Conservation (phyloP, 2,888 invertebrate species). For the Athrips mouffetella region DNA sequence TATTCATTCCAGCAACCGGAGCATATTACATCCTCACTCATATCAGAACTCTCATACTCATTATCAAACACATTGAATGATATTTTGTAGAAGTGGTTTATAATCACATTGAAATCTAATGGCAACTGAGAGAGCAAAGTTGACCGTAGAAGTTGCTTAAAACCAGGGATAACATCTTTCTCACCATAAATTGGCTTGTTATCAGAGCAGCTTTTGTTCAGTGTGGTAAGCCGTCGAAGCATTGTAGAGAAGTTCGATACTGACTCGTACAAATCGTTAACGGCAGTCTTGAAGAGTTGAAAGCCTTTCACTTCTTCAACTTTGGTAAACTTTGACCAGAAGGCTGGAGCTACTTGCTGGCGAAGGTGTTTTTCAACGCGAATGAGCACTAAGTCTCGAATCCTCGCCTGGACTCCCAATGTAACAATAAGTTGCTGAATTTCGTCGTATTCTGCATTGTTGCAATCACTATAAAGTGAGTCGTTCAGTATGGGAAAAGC, state of each 20-base stretch:
- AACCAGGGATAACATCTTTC: slow-evolving; percentile 72
- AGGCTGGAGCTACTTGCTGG: slow-evolving; percentile 79
- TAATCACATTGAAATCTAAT: slow-evolving; percentile 82
- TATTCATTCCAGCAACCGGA: slow-evolving; percentile 84
- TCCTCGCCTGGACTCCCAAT: slow-evolving; percentile 58
- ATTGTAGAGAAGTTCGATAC: slow-evolving; percentile 76
- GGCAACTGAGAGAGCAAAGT: slow-evolving; percentile 85
- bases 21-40: slow-evolving; percentile 81
- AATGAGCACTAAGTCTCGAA: slow-evolving; percentile 61
- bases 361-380: slow-evolving; percentile 80
- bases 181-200: slow-evolving; percentile 74
- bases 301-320: slow-evolving; percentile 78
- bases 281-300: slow-evolving; percentile 82
- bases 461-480: slow-evolving; percentile 55
- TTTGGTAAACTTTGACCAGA: slow-evolving; percentile 82
- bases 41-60: slow-evolving; percentile 70
- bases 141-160: slow-evolving; percentile 82
- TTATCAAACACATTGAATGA: slow-evolving; percentile 85
- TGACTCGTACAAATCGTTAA: slow-evolving; percentile 79
- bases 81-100: slow-evolving; percentile 86
- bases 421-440: slow-evolving; percentile 59
- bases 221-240: slow-evolving; percentile 73
- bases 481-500: slow-evolving; percentile 70
- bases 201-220: slow-evolving; percentile 66
- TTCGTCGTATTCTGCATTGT: slow-evolving; percentile 57